Conservation (phyloP, 2,113 vertebrate genomes). For the Seriola quinqueradiata region DNA sequence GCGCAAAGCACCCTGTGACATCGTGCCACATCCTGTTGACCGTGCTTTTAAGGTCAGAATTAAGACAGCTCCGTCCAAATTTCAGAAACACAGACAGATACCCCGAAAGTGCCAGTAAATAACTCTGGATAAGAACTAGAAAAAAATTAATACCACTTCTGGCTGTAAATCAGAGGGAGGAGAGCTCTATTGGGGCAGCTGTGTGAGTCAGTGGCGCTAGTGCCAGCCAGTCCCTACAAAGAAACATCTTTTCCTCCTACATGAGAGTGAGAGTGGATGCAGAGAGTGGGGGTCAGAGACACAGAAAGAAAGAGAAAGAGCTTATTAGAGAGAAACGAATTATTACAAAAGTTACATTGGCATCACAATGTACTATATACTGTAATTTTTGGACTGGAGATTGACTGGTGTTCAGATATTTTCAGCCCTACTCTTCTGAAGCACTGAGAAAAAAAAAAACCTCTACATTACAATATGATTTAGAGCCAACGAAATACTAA, state of each 20-base stretch:
- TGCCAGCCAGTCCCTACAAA: conserved; percentile 70
- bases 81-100: conserved; percentile 15
- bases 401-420: conserved; percentile 20
- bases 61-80: conserved; percentile 3
- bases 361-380: neutral
- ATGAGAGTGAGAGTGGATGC: conserved; percentile 36
- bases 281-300: conserved; percentile 2
- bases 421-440: conserved; percentile 25
- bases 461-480: conserved; percentile 3
- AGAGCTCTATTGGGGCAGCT: conserved; percentile 49
- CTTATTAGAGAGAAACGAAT: conserved; percentile 11
- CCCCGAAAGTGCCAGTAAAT: conserved; percentile 39
- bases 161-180: conserved; percentile 56
- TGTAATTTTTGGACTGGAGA: conserved; percentile 10
- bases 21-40: neutral
- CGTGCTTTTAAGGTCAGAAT: neutral
- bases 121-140: conserved; percentile 33
- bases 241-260: conserved; percentile 77
- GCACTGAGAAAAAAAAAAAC: conserved; percentile 18
- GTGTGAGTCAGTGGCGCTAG: conserved; percentile 71
- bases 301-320: conserved; percentile 9
- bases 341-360: conserved; percentile 11
- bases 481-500: conserved; percentile 32
- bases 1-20: neutral
- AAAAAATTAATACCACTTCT: conserved; percentile 44